A percentile compares a stretch with the other conserved stretches of the same genome.
Conservation (phyloP, 2,888 invertebrate genomes). For the Sarcophaga rosellei region DNA sequence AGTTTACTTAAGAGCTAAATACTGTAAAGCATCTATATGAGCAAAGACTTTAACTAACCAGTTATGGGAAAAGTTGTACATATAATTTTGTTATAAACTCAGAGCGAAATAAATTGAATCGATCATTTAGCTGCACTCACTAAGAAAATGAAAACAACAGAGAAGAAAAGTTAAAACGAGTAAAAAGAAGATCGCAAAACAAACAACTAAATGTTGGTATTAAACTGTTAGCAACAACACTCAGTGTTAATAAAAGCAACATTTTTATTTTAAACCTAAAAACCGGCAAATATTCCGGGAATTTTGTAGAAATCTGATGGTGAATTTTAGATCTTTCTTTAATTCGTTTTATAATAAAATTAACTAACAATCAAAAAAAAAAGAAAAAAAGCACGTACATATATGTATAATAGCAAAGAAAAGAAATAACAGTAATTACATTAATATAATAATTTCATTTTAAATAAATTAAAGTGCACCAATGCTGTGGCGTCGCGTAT, state of each 20-base stretch:
- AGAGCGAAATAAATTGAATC: not conserved
- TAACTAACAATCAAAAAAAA: conserved; percentile 38
- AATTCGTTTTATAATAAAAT: conserved; percentile 24
- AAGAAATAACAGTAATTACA: not conserved
- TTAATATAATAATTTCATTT: not conserved
- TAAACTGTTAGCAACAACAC: conserved; percentile 22
- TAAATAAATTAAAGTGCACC: conserved; percentile 28
- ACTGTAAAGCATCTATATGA: too few species aligned
- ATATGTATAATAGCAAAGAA: not conserved
- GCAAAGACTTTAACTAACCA: too few species aligned
- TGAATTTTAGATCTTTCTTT: conserved; percentile 24
- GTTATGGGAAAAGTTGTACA: conserved; percentile 2
- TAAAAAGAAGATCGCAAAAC: conserved; percentile 10
- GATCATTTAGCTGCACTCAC: conserved; percentile 1
- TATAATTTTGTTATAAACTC: not conserved
- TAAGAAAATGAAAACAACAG: not conserved
- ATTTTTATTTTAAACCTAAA: conserved; percentile 31
- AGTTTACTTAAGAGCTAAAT: too few species aligned
- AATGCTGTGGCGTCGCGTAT: conserved; percentile 30
- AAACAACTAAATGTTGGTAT: conserved; percentile 5
- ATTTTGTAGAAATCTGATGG: conserved; percentile 51
- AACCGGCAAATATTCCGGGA: conserved; percentile 61
- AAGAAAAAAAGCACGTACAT: not conserved
- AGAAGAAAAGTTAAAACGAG: not conserved
- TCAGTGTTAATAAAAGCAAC: conserved; percentile 28